These are phyloP conservation scores for Cyanocitta stelleri DNA, from an alignment of 2,113 vertebrate genomes.

Conservation along the genomic window DNA sequence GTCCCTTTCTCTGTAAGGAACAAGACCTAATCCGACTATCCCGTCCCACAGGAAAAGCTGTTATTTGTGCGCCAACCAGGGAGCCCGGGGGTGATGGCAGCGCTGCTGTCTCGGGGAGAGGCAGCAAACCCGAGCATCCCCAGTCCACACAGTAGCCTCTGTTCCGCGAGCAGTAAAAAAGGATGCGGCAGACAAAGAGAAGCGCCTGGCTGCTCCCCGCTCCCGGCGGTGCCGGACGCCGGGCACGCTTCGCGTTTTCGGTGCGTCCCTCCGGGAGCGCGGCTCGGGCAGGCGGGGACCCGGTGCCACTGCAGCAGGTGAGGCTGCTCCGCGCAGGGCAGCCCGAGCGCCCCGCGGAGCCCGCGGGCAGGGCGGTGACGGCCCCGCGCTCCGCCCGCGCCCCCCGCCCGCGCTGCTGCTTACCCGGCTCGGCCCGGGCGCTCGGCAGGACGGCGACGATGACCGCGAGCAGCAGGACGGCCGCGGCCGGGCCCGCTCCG, in stretches of 20 bases:
- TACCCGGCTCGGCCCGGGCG: too few species aligned
- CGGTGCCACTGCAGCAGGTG: neutral
- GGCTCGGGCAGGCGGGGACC: accelerated
- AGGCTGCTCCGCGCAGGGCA: neutral
- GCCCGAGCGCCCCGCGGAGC: neutral
- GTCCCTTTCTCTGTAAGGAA: neutral
- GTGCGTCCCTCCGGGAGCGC: neutral
- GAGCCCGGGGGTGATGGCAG: neutral
- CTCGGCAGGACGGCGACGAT: too few species aligned
- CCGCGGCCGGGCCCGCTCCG: too few species aligned
- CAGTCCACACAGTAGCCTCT: accelerated
- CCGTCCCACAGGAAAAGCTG: neutral
- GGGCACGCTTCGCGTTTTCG: accelerated
- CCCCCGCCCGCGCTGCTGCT: neutral
- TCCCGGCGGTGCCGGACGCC: neutral
- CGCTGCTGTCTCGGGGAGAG: neutral
- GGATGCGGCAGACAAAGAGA: neutral
- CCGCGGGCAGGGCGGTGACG: neutral
- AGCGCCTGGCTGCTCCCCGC: neutral
- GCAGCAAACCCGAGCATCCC: neutral
- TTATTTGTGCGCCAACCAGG: neutral
- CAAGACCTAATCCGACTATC: neutral
- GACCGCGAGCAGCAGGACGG: too few species aligned
- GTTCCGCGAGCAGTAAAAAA: neutral
- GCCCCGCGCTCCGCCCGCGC: neutral